Conservation (phyloP, 2,888 invertebrate genomes). For the Podabrus alpinus region DNA sequence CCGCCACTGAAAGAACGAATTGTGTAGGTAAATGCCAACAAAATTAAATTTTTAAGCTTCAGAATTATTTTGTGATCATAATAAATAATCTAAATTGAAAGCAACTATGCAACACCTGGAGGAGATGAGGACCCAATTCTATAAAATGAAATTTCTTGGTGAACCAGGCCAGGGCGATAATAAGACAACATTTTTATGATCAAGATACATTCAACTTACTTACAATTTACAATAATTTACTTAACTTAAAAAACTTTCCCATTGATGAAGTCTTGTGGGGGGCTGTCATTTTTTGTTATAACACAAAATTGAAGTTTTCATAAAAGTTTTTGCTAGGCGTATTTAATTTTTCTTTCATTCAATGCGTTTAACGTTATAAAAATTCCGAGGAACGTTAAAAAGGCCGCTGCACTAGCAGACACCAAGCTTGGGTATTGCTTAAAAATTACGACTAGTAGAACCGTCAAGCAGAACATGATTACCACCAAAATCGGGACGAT, state of each 20-base stretch:
- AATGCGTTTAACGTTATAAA: conserved; percentile 49
- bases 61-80: no score
- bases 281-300: background rate
- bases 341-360: conserved; percentile 35
- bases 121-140: no score
- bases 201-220: background rate
- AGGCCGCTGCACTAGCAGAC: conserved; percentile 55
- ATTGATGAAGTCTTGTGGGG: background rate
- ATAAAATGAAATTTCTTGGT: background rate
- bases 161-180: background rate
- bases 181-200: background rate
- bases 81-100: no score
- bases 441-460: conserved; percentile 54
- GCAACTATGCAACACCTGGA: no score
- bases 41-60: no score
- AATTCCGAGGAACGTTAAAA: conserved; percentile 54
- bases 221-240: background rate
- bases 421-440: conserved; percentile 56
- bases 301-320: background rate
- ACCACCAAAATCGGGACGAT: conserved; percentile 40
- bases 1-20: no score
- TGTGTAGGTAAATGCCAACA: no score
- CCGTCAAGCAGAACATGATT: conserved; percentile 36
- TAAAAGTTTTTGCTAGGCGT: conserved; percentile 24
- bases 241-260: background rate